A percentile compares a stretch with the other conserved stretches of the same genome.
These are phyloP conservation scores for Cotesia congregata DNA, from an alignment of 2,888 invertebrate genomes.

Conservation along the genomic window DNA sequence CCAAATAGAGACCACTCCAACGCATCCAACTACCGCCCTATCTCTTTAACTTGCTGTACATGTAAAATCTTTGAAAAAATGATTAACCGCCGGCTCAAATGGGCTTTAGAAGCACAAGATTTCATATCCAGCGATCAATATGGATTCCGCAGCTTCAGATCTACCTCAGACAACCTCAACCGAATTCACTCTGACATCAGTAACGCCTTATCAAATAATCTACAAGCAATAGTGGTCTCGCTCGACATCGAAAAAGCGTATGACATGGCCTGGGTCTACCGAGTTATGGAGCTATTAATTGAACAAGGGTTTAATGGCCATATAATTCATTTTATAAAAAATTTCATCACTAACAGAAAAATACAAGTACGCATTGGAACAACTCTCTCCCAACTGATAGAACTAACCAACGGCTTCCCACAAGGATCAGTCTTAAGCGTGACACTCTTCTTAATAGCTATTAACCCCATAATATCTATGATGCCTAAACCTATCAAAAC, in stretches of 20 bases:
- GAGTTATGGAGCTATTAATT: conserved; percentile 27
- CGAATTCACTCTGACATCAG: conserved; percentile 24
- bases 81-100: conserved; percentile 39
- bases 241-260: background rate
- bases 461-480: conserved; percentile 38
- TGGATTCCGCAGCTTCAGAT: conserved; percentile 44
- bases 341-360: conserved; percentile 27
- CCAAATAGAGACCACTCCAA: conserved; percentile 36
- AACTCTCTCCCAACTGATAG: background rate
- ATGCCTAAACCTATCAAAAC: conserved; percentile 30
- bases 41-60: conserved; percentile 41
- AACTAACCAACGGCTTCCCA: conserved; percentile 43
- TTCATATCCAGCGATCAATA: conserved; percentile 41
- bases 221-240: conserved; percentile 38
- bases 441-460: conserved; percentile 45
- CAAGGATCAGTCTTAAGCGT: conserved; percentile 47
- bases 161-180: conserved; percentile 22
- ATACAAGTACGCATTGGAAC: conserved; percentile 25
- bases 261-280: conserved; percentile 25
- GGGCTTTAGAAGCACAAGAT: conserved; percentile 44
- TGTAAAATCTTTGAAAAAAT: conserved; percentile 48
- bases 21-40: conserved; percentile 42
- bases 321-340: conserved; percentile 26
- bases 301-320: conserved; percentile 30
- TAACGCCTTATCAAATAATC: conserved; percentile 38